These are phyloP conservation scores for Pelobates cultripes DNA, from an alignment of 2,797 vertebrate genomes.

Conservation along the genomic window DNA sequence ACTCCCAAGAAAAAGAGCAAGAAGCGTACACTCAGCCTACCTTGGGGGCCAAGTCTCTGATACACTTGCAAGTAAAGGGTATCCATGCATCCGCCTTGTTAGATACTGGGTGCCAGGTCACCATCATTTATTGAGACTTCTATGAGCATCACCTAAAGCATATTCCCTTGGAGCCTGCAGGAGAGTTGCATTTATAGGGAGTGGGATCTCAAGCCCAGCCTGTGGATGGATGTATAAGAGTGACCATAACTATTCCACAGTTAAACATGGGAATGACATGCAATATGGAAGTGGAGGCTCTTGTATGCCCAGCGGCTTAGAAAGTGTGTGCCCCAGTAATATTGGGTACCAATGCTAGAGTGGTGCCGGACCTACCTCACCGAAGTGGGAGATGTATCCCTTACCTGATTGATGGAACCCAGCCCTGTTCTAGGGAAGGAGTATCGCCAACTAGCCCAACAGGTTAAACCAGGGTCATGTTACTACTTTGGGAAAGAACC, in stretches of 20 bases:
- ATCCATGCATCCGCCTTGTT: background rate
- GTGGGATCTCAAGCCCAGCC: background rate
- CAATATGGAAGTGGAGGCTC: background rate
- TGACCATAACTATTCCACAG: background rate
- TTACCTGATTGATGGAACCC: background rate
- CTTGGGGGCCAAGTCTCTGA: background rate
- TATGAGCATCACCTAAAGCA: too few species aligned
- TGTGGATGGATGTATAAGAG: too few species aligned
- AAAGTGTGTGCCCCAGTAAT: background rate
- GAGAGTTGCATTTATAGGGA: background rate
- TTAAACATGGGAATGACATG: background rate
- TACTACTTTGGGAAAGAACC: background rate
- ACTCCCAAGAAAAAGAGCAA: background rate
- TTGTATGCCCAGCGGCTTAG: background rate
- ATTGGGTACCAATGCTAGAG: background rate
- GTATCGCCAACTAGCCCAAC: background rate
- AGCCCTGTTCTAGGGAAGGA: background rate
- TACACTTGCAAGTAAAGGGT: background rate
- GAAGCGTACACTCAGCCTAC: background rate
- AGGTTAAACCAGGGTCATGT: background rate
- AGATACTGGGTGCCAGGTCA: too few species aligned
- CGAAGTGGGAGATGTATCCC: background rate
- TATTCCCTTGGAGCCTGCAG: background rate
- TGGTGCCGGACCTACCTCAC: background rate
- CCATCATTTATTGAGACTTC: too few species aligned